A percentile compares a stretch with the other conserved stretches of the same genome.
Conservation (phyloP, 2,888 invertebrate genomes). For the Cephalotes varians region DNA sequence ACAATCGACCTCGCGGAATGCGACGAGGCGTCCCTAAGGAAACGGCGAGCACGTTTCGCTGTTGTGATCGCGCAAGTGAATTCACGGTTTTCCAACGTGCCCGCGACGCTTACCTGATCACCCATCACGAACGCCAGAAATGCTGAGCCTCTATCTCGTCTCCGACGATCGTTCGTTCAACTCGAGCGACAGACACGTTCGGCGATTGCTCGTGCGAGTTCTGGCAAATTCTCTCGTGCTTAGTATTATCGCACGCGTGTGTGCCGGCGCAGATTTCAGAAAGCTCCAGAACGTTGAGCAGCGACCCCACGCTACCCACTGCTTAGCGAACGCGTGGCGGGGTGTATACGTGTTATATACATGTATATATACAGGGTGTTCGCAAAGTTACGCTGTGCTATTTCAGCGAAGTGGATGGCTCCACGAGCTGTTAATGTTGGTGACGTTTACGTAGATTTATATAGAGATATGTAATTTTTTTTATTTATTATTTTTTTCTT, state of each 20-base stretch:
- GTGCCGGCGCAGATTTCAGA: constrained; percentile 73
- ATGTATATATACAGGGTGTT: too few relatives aligned
- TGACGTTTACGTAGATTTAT: too few relatives aligned
- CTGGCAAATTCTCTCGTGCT: neutral
- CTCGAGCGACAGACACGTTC: constrained; percentile 37
- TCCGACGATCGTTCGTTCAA: constrained; percentile 32
- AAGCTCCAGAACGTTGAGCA: constrained; percentile 75
- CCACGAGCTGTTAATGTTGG: too few relatives aligned
- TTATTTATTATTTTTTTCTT: too few relatives aligned
- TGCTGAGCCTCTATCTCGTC: neutral
- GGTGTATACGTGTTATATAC: neutral
- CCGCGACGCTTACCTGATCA: constrained; percentile 11
- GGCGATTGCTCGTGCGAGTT: constrained; percentile 51
- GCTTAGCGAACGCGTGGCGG: neutral
- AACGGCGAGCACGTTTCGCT: neutral
- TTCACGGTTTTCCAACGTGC: neutral
- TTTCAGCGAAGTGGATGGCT: too few relatives aligned
- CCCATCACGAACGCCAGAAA: neutral
- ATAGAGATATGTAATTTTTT: too few relatives aligned
- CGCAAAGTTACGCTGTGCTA: too few relatives aligned
- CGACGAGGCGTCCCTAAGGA: neutral
- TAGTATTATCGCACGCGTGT: neutral
- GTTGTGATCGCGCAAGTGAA: neutral
- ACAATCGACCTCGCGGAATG: neutral
- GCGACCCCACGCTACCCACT: constrained; percentile 62